Conservation (phyloP, 2,113 vertebrate genomes). For the Engraulis encrasicolus region DNA sequence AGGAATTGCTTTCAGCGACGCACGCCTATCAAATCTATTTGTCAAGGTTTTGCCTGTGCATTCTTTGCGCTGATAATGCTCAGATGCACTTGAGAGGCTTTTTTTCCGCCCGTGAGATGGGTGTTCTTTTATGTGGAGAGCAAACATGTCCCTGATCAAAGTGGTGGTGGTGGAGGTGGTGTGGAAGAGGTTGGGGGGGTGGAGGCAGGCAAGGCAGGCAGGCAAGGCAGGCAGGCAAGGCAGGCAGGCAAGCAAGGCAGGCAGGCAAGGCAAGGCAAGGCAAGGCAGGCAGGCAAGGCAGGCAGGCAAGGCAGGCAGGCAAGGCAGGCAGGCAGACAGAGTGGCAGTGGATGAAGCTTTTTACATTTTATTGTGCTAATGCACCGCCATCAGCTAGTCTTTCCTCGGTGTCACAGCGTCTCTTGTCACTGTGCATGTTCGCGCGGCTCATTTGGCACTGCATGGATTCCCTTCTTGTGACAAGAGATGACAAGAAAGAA, state of each 20-base stretch:
- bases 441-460: slow-evolving; percentile 12
- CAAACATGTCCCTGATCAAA: slow-evolving; percentile 28
- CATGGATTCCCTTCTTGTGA: slow-evolving; percentile 21
- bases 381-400: slow-evolving; percentile 24
- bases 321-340: too few relatives aligned
- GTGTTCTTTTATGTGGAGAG: slow-evolving; percentile 22
- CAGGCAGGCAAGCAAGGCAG: too few relatives aligned
- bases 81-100: slow-evolving; percentile 1
- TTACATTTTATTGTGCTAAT: slow-evolving; percentile 39
- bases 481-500: slow-evolving; percentile 29
- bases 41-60: slow-evolving; percentile 31
- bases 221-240: too few relatives aligned
- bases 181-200: slow-evolving; percentile 18
- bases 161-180: slow-evolving; percentile 6
- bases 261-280: too few relatives aligned
- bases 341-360: slow-evolving; percentile 29
- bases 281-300: too few relatives aligned
- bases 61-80: slow-evolving; percentile 32
- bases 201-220: too few relatives aligned
- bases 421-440: slow-evolving; percentile 18
- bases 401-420: neutral
- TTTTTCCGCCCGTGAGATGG: slow-evolving; percentile 23
- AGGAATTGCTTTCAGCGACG: slow-evolving; percentile 32
- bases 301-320: too few relatives aligned
- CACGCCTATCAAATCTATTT: slow-evolving; percentile 26